Percentiles rank a stretch among this genome's conserved stretches.
phyloP scores from a whole-genome alignment of 53 echinoderm and acorn worm species.

The Astropecten irregularis region DNA sequence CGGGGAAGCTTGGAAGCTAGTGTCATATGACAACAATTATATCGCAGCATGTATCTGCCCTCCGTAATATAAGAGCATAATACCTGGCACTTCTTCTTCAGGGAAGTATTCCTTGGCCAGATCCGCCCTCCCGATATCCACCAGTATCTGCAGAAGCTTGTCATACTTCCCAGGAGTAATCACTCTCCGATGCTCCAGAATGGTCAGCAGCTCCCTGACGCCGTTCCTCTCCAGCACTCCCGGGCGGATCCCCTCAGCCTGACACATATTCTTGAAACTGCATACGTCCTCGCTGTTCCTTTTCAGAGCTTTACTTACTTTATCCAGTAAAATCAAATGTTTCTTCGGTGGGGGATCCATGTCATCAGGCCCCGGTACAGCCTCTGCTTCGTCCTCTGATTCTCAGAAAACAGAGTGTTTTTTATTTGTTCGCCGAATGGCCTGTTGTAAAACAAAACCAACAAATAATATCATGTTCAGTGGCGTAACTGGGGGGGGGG shows the following conservation, averaged over 20 bases:
- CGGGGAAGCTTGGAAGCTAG: no score
- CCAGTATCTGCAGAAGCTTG: constrained; percentile 2
- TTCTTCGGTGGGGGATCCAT: neutral
- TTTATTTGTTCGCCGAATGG: no score
- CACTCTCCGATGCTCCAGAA: constrained; percentile 10
- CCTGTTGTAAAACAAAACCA: no score
- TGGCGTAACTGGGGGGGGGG: no score
- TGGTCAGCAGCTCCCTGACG: neutral
- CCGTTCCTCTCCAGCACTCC: constrained; percentile 7
- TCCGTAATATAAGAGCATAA: no score
- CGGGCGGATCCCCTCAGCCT: neutral
- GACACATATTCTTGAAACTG: constrained; percentile 3
- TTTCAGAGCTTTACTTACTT: constrained; percentile 10
- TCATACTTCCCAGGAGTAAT: neutral
- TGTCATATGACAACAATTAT: no score
- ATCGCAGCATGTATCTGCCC: no score
- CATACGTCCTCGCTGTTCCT: neutral
- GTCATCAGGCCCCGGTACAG: no score
- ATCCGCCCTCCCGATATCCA: constrained; percentile 3
- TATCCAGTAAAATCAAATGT: neutral
- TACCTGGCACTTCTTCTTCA: neutral
- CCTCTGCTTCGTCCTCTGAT: no score
- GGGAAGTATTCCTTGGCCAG: constrained; percentile 19
- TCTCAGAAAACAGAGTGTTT: no score
- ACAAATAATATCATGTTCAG: no score